Percentiles rank a stretch among this genome's conserved stretches.
Evolutionary conservation across 2,888 invertebrate genomes (phyloP).

Genomic region (Eristalinus sepulchralis): DNA sequence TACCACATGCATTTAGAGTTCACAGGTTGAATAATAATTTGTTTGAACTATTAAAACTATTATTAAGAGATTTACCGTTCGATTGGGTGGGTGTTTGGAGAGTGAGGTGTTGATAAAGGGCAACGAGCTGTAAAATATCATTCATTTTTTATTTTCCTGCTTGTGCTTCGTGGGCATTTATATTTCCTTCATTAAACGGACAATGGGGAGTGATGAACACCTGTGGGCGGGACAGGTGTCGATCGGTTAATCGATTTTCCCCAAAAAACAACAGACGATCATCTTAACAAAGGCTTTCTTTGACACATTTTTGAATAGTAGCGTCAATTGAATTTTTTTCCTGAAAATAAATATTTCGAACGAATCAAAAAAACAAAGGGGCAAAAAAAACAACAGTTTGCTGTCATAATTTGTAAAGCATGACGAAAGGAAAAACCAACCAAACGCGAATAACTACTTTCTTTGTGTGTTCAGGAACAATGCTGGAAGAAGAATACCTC

Average conservation of each 20-base stretch:
- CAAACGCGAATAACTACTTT: not conserved
- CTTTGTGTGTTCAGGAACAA: not conserved
- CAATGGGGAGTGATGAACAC: not conserved
- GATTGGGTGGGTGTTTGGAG: not conserved
- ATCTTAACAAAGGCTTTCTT: too few relatives aligned
- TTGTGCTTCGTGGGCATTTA: not conserved
- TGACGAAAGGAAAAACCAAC: not conserved
- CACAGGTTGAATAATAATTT: constrained; percentile 14
- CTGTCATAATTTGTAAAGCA: not conserved
- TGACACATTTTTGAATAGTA: too few relatives aligned
- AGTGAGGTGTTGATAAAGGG: not conserved
- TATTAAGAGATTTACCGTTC: not conserved
- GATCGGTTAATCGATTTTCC: too few relatives aligned
- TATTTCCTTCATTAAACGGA: not conserved
- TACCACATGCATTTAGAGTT: not conserved
- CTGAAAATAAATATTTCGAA: not conserved
- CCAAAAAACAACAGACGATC: too few relatives aligned
- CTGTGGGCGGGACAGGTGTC: not conserved
- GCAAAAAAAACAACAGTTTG: not conserved
- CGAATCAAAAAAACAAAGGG: not conserved
- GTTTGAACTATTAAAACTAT: constrained; percentile 12
- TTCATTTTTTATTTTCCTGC: not conserved
- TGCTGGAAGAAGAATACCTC: too few relatives aligned
- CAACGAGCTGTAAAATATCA: not conserved
- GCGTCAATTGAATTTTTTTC: too few relatives aligned